Conservation (phyloP, 2,888 invertebrate species). For the Phengaris arion region DNA sequence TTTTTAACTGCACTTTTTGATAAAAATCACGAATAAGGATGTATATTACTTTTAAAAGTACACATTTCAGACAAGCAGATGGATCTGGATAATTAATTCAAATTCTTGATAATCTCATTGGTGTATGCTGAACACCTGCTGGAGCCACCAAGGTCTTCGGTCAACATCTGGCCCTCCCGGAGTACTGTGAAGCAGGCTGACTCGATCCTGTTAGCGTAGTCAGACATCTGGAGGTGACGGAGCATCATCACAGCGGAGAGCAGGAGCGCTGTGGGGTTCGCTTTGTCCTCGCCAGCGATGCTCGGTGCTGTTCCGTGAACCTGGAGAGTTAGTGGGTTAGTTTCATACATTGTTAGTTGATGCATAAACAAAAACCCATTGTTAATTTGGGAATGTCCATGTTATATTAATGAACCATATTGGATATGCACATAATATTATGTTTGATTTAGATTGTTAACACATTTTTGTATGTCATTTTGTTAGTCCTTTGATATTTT, state of each 20-base stretch:
- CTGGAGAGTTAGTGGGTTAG: conserved; percentile 61
- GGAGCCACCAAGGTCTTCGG: conserved; percentile 96
- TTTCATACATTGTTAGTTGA: conserved; percentile 23
- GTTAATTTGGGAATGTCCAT: conserved; percentile 6
- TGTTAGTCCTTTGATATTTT: no score
- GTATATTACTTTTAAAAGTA: no score
- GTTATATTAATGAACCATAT: not conserved
- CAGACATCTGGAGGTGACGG: conserved; percentile 88
- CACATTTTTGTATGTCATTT: conserved; percentile 4
- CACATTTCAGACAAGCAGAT: no score
- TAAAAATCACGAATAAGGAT: no score
- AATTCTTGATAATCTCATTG: conserved; percentile 84
- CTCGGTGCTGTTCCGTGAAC: conserved; percentile 98
- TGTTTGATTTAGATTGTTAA: not conserved
- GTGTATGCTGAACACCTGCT: conserved; percentile 97
- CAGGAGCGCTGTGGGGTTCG: conserved; percentile 98
- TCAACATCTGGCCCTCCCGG: conserved; percentile 88
- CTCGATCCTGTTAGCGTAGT: conserved; percentile 89
- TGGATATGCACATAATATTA: not conserved
- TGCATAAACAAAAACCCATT: not conserved
- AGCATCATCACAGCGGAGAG: conserved; percentile 99
- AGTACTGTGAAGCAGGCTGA: conserved; percentile 91
- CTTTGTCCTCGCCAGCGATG: conserved; percentile 97
- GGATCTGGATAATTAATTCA: conserved; percentile 42
- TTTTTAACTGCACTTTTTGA: no score